Conservation (phyloP, 2,797 vertebrate genomes). For the Oceanodroma leucorhoa region DNA sequence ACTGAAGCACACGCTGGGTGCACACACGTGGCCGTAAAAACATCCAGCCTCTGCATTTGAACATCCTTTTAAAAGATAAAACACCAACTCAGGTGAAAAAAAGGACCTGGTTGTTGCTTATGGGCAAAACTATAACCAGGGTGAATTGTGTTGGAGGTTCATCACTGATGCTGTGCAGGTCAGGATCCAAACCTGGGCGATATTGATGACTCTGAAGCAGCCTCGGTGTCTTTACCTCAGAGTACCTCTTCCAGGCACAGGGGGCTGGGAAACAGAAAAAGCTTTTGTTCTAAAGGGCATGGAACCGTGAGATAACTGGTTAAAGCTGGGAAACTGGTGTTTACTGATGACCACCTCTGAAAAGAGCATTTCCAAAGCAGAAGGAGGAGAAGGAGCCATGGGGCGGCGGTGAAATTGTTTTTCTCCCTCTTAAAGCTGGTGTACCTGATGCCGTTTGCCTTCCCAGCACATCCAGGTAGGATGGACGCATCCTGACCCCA, state of each 20-base stretch:
- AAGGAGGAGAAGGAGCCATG: not conserved
- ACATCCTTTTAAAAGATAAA: not conserved
- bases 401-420: not conserved
- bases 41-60: not conserved
- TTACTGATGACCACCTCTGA: not conserved
- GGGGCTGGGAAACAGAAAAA: not conserved
- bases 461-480: fast-evolving
- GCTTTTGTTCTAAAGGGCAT: not conserved
- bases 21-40: fast-evolving
- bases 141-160: not conserved
- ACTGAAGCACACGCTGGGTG: not conserved
- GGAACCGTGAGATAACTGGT: not conserved
- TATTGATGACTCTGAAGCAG: not conserved
- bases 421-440: not conserved
- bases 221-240: not conserved
- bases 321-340: not conserved
- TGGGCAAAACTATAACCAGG: not conserved
- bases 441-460: not conserved
- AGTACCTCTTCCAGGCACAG: not conserved
- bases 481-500: not conserved
- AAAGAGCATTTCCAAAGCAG: not conserved
- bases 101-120: fast-evolving
- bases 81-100: fast-evolving
- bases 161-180: not conserved
- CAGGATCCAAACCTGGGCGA: not conserved